These are phyloP conservation scores for Brachyalestes nurse DNA, from an alignment of 2,797 vertebrate species.

Conservation along the genomic window DNA sequence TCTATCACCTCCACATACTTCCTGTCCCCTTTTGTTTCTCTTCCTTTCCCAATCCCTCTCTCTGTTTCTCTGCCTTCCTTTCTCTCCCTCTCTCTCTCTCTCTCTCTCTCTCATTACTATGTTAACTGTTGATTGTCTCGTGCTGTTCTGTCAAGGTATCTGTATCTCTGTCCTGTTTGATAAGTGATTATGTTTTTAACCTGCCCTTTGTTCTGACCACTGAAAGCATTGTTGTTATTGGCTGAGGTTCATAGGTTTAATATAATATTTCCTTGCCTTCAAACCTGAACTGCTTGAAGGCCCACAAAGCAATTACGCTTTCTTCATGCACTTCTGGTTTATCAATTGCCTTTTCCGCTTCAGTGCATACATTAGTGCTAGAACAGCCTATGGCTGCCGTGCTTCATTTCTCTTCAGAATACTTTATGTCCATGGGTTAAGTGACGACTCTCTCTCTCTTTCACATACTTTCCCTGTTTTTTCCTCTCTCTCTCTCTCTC, in stretches of 20 bases:
- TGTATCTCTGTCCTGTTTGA: constrained; percentile 23
- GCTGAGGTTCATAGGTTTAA: constrained; percentile 32
- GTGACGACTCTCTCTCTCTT: constrained; percentile 9
- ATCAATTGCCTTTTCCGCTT: constrained; percentile 37
- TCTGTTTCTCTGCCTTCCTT: not conserved
- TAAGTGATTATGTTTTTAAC: constrained; percentile 31
- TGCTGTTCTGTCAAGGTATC: not conserved
- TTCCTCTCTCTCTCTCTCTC: not conserved
- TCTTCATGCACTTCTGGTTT: constrained; percentile 48
- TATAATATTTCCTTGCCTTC: constrained; percentile 19
- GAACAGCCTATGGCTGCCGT: constrained; percentile 16
- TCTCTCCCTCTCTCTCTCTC: not conserved
- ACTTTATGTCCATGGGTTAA: constrained; percentile 12
- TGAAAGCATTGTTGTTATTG: constrained; percentile 27
- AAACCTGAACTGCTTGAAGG: constrained; percentile 30
- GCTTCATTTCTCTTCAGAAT: constrained; percentile 24
- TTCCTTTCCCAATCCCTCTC: not conserved
- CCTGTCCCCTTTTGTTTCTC: not conserved
- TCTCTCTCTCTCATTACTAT: not conserved
- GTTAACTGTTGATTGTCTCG: not conserved
- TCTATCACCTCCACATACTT: not conserved
- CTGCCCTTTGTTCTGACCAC: constrained; percentile 23
- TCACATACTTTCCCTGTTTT: not conserved
- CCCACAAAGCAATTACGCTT: constrained; percentile 21
- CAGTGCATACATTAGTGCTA: not conserved